Evolutionary conservation across 2,113 vertebrate genomes (phyloP), one percentile per base, ranked within the genome.

Genomic region (Propithecus coquereli): DNA sequence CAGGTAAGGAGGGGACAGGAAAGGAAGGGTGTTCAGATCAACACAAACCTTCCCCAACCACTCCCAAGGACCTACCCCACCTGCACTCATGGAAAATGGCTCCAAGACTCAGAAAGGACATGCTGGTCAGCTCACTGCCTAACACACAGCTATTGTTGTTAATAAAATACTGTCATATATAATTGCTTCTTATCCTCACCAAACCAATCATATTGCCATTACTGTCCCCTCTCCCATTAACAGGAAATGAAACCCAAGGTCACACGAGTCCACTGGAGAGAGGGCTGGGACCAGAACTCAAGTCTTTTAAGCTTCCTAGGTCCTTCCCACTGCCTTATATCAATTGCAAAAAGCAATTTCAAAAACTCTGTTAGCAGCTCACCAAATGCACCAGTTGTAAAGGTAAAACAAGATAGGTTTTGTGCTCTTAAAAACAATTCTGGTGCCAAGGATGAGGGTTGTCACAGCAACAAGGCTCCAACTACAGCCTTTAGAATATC

Each of bases 1-100:
- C 95, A 97, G 97, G 97, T 97, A 96, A 91, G 87, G 47, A 61
- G 63, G 65, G 73, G 45, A 37, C n/a, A 70, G 77, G 61, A 77
- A 84, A 96, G 80, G 85, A 76, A 89, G 74, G 63, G 8, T 7
- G 52, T 66, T 63, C 71, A 37, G 43, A 20, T n/a, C 43, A 54
- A 77, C 3, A 45, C n/a, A 32, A 61, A 45, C 61, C 65, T 65
- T n/a, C 40, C 92, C 89, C 91, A 8, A 13, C 61, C 30, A 20
- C 84, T 87, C 76, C 34, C 76, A 68, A 54, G 45, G 32, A 50
- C 40, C 47, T 32, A 45, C 57, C 65, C 66, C 18, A 18, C 16
- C n/a, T 57, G 20, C 57, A 50, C 37, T 70, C 70, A n/a, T 1
- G 4, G 87, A 65, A 71, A 77, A 76, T 0, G 34, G 37, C 54